Evolutionary conservation across 2,797 vertebrate genomes (phyloP).

Genomic region (Eulemur rubriventer): DNA sequence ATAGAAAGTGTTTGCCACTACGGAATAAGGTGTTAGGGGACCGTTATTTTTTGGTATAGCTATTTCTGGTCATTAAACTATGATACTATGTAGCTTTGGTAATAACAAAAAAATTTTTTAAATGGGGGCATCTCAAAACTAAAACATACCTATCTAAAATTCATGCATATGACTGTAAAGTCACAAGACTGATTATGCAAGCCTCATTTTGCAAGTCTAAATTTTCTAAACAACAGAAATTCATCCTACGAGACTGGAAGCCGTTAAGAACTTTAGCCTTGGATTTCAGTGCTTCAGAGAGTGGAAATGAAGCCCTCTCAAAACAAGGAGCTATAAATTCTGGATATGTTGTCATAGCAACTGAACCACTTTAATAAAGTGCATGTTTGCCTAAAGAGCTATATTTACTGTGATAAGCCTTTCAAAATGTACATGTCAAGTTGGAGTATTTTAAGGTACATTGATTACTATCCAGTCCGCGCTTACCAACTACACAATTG

Average conservation of each 20-base stretch:
- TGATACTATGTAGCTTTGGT: not conserved
- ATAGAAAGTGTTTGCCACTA: not conserved
- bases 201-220: conserved; percentile 14
- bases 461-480: conserved; percentile 15
- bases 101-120: not conserved
- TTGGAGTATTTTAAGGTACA: conserved; percentile 58
- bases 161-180: not conserved
- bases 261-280: conserved; percentile 67
- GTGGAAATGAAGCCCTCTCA: conserved; percentile 58
- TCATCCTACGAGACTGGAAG: conserved; percentile 16
- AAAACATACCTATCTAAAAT: conserved; percentile 51
- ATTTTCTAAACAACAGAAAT: conserved; percentile 58
- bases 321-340: conserved; percentile 70
- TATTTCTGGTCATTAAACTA: conserved; percentile 30
- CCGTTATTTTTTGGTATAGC: conserved; percentile 2
- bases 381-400: conserved; percentile 73
- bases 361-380: conserved; percentile 75
- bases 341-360: conserved; percentile 67
- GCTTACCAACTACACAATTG: not conserved
- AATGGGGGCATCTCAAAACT: conserved; percentile 1
- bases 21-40: not conserved
- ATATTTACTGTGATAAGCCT: conserved; percentile 69
- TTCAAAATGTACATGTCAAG: conserved; percentile 68
- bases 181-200: conserved; percentile 31
- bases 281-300: conserved; percentile 48